These are phyloP conservation scores for Crenuchus spilurus DNA, from an alignment of 2,797 vertebrate species.

Conservation along the genomic window DNA sequence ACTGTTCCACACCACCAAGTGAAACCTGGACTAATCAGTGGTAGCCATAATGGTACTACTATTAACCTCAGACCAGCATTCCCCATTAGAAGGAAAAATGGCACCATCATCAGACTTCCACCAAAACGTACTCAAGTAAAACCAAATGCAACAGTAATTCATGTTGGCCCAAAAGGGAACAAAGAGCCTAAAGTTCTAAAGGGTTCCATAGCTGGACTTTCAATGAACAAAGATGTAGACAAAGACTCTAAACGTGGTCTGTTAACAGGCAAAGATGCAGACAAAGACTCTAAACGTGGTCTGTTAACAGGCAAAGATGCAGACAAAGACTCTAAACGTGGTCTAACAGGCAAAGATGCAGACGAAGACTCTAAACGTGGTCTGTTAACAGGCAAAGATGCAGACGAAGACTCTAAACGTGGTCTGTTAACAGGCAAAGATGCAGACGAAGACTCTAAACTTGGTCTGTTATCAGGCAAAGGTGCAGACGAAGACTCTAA, in stretches of 20 bases:
- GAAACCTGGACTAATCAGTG: neutral
- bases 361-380: neutral
- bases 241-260: neutral
- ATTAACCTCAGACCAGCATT: conserved; percentile 38
- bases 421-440: neutral
- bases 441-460: neutral
- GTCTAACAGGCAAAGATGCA: neutral
- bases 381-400: neutral
- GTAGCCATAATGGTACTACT: conserved; percentile 17
- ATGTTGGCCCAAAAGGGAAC: neutral
- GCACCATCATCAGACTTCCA: neutral
- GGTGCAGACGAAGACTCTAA: neutral
- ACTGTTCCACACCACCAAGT: conserved; percentile 18
- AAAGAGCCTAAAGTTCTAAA: neutral
- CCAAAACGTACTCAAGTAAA: conserved; percentile 34
- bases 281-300: neutral
- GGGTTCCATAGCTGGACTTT: neutral
- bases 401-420: neutral
- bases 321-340: neutral
- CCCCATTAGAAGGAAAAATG: conserved; percentile 41
- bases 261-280: neutral
- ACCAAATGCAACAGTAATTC: neutral
- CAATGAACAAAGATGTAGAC: neutral
- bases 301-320: neutral
- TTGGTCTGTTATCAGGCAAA: conserved; percentile 11